Evolutionary conservation across 2,888 invertebrate genomes (phyloP), one percentile per base, ranked within the genome.

Genomic region (Nowickia ferox): DNA sequence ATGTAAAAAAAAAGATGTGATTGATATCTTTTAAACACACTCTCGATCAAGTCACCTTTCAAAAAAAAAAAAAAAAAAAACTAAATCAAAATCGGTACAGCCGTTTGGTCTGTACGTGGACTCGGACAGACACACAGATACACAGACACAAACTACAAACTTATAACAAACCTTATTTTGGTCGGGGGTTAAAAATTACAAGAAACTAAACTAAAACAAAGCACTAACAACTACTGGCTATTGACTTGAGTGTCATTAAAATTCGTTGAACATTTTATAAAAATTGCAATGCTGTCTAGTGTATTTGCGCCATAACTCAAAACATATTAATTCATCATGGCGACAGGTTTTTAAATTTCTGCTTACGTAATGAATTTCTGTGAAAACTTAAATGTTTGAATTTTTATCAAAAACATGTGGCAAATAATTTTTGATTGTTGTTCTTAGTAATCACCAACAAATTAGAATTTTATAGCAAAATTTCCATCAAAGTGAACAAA

Each of bases 321-420:
- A 30, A 63, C 22, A 30, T 61, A 78, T 84, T 66, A 63, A 74
- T 84, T 72, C 55, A 74, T 84, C 77, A 68, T 78, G 59, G 53
- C 59, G 17, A 55, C 53, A 46, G 51, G 44, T 44, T 17, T 17
- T 51, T 78, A 53, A 61, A 57, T 44, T 63, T 63, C 42, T 44
- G 53, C 44, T 59, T 75, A 46, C 66, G 40, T 51, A 59, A 40
- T n/a, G 22, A 17, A 48, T 57, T 71, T 46, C 53, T 51, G 44
- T 40, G 48, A 68, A 81, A 53, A 53, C 4, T 19, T 40, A 19
- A n/a, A 40, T 55, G n/a, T 44, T 69, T 0, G 11, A n/a, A 22
- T 30, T 42, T 68, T 61, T 71, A 74, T 59, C 13, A 44, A 65
- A 51, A 72, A 74, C 72, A 72, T 72, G 57, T 80, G 71, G 53